phyloP scores from a whole-genome alignment of 2,797 vertebrate genomes.

The Sebastes nivosus region DNA sequence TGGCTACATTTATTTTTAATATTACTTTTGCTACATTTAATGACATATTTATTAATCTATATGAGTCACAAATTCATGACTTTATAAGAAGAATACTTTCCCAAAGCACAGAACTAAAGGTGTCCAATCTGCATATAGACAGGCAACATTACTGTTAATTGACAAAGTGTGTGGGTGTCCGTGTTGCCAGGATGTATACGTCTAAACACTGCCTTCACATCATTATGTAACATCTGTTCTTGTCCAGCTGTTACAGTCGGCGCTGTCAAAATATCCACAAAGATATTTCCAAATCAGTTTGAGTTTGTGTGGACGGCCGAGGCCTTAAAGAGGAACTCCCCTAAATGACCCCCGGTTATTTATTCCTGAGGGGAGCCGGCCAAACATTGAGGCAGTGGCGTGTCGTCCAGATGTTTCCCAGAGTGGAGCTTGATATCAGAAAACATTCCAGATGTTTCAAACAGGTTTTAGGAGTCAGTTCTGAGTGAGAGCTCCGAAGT shows the following conservation, averaged over 20 bases:
- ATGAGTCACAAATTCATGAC: background rate
- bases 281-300: background rate
- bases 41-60: no score
- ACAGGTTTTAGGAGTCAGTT: background rate
- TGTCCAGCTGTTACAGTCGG: slow-evolving; percentile 21
- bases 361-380: background rate
- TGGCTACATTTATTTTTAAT: no score
- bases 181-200: background rate
- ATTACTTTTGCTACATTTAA: no score
- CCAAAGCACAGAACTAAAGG: background rate
- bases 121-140: background rate
- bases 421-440: background rate
- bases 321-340: background rate
- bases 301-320: background rate
- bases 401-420: slow-evolving; percentile 22
- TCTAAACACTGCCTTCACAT: background rate
- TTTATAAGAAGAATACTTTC: background rate
- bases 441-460: background rate
- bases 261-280: background rate
- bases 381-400: background rate
- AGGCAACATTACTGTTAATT: background rate
- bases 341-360: background rate
- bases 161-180: background rate
- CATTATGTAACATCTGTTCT: slow-evolving; percentile 18
- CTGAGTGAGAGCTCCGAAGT: background rate